phyloP scores from a whole-genome alignment of 2,113 vertebrate species.

The Dasyprocta punctata region DNA sequence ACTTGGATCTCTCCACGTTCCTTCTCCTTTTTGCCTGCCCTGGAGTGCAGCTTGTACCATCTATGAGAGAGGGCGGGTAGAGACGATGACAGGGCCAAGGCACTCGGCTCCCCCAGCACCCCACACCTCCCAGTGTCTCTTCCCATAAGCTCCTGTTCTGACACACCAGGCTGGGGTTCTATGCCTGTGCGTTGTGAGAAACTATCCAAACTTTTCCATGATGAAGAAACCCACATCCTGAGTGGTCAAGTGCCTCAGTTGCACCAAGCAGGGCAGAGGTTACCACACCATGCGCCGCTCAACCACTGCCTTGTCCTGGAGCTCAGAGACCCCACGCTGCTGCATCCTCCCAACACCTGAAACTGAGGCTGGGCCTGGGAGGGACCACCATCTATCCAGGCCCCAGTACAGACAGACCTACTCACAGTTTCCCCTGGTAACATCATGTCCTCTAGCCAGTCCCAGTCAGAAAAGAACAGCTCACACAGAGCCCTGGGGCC shows the following conservation, averaged over 20 bases:
- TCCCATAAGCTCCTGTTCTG: background rate
- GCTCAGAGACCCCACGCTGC: background rate
- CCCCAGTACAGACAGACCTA: background rate
- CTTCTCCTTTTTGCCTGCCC: slow-evolving; percentile 97
- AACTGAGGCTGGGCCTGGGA: background rate
- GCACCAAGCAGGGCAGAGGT: background rate
- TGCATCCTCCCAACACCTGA: background rate
- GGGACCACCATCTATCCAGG: background rate
- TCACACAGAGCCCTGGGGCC: slow-evolving; percentile 34
- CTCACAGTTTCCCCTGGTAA: background rate
- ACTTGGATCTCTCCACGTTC: slow-evolving; percentile 96
- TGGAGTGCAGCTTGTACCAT: slow-evolving; percentile 96
- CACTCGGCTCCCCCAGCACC: background rate
- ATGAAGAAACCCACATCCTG: slow-evolving; percentile 2
- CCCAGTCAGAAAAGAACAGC: slow-evolving; percentile 36
- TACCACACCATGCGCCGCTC: background rate
- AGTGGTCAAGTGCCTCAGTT: background rate
- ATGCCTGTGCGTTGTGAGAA: background rate
- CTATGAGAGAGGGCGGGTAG: slow-evolving; percentile 78
- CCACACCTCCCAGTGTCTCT: background rate
- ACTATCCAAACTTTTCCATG: background rate
- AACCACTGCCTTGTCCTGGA: background rate
- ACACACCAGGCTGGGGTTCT: background rate
- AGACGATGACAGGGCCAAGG: background rate
- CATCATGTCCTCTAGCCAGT: background rate